These are phyloP conservation scores for Agrilus planipennis DNA, from an alignment of 1,140 invertebrate genomes.

Conservation along the genomic window DNA sequence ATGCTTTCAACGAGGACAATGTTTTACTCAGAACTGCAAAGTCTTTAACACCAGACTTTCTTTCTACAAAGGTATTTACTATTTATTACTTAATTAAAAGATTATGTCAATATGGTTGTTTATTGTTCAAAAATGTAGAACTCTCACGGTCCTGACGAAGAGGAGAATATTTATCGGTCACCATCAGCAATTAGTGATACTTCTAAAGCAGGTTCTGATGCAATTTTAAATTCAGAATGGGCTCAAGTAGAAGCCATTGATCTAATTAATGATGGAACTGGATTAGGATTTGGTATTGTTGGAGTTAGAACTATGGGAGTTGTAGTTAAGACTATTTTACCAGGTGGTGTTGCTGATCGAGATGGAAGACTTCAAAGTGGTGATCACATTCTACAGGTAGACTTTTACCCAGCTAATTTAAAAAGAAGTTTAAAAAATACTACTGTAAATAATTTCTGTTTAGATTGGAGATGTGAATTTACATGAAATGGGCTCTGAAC, in stretches of 20 bases:
- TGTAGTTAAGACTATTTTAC: slow-evolving; percentile 93
- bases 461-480: slow-evolving; percentile 77
- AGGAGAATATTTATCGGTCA: slow-evolving; percentile 41
- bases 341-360: slow-evolving; percentile 88
- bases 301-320: slow-evolving; percentile 93
- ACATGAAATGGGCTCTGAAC: slow-evolving; percentile 91
- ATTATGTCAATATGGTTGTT: slow-evolving; percentile 54
- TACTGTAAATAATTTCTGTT: slow-evolving; percentile 8
- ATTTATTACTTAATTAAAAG: background rate
- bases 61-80: slow-evolving; percentile 5
- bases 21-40: slow-evolving; percentile 82
- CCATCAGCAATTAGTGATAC: slow-evolving; percentile 59
- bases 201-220: slow-evolving; percentile 59
- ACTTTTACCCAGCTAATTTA: background rate
- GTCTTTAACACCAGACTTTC: slow-evolving; percentile 64
- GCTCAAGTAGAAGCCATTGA: slow-evolving; percentile 93
- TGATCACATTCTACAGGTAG: slow-evolving; percentile 92
- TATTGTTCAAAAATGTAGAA: slow-evolving; percentile 67
- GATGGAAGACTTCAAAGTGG: slow-evolving; percentile 88
- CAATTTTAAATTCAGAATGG: slow-evolving; percentile 81
- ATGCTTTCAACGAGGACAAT: slow-evolving; percentile 71
- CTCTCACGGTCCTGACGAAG: slow-evolving; percentile 43
- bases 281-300: slow-evolving; percentile 95
- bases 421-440: background rate
- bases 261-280: slow-evolving; percentile 88